Conservation (phyloP, 2,113 vertebrate species). For the Brachyistius frenatus region DNA sequence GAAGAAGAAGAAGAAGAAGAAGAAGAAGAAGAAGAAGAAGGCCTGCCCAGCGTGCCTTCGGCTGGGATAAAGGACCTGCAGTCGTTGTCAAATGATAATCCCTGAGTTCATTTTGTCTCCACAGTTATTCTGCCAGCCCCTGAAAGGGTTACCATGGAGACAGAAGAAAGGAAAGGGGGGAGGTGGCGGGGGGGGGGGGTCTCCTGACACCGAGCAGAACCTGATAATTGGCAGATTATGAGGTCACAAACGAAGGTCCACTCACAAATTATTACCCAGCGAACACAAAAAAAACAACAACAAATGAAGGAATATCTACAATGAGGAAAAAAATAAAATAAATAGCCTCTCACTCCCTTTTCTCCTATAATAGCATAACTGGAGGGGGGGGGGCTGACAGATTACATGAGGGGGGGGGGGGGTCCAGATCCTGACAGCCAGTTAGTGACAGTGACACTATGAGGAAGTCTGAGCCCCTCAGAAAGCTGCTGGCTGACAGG, state of each 20-base stretch:
- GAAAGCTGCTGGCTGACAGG: slow-evolving; percentile 29
- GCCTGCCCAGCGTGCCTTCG: background rate
- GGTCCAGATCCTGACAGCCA: slow-evolving; percentile 26
- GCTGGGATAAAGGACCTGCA: slow-evolving; percentile 18
- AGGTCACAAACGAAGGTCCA: slow-evolving; percentile 30
- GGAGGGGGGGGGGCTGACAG: slow-evolving; percentile 11
- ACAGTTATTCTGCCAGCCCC: slow-evolving; percentile 29
- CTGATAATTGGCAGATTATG: slow-evolving; percentile 67
- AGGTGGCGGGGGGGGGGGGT: background rate
- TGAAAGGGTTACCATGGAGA: slow-evolving; percentile 72
- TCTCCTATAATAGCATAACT: slow-evolving; percentile 25
- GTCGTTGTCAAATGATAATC: slow-evolving; percentile 56
- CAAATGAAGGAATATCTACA: background rate
- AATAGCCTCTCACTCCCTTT: slow-evolving; percentile 4
- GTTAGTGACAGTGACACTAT: slow-evolving; percentile 38
- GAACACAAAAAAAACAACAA: too few relatives aligned
- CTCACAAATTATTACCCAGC: slow-evolving; percentile 2
- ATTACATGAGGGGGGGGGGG: slow-evolving; percentile 10
- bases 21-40: background rate
- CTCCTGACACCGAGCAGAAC: slow-evolving; percentile 44
- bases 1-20: background rate
- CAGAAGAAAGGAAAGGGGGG: slow-evolving; percentile 2
- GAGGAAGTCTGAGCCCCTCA: slow-evolving; percentile 20
- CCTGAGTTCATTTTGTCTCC: slow-evolving; percentile 43
- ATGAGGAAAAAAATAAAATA: background rate